Evolutionary conservation across 2,113 vertebrate genomes (phyloP).

Genomic region (Petromus typicus): DNA sequence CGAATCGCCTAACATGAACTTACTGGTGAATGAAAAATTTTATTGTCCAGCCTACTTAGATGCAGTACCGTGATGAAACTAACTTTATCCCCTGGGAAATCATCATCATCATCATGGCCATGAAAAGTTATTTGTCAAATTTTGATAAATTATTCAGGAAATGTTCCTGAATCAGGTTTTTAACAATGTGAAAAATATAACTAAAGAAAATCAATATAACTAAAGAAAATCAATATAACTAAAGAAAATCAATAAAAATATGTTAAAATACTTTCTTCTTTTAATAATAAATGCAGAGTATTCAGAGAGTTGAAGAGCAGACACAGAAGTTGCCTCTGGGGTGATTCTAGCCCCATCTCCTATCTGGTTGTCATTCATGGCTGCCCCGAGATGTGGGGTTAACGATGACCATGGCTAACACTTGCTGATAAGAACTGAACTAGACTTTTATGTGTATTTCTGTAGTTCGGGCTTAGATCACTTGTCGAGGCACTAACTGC

Average conservation of each 20-base stretch:
- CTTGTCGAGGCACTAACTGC: not conserved
- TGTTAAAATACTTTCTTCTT: slow-evolving; percentile 44
- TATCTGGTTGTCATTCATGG: not conserved
- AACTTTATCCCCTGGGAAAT: not conserved
- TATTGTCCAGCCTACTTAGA: not conserved
- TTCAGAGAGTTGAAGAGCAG: slow-evolving; percentile 13
- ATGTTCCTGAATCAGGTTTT: slow-evolving; percentile 22
- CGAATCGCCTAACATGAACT: not conserved
- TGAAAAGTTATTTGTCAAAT: slow-evolving; percentile 18
- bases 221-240: too few species aligned
- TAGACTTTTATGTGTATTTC: not conserved
- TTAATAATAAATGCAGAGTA: not conserved
- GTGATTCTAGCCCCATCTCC: not conserved
- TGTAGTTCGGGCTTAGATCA: not conserved
- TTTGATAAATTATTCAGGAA: slow-evolving; percentile 53
- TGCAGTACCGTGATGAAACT: not conserved
- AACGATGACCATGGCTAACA: not conserved
- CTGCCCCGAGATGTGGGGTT: not conserved
- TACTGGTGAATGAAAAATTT: slow-evolving; percentile 41
- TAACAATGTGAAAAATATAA: slow-evolving; percentile 40
- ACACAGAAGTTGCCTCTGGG: not conserved
- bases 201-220: slow-evolving; percentile 12
- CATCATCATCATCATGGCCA: not conserved
- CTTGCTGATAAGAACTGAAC: not conserved
- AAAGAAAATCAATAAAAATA: too few species aligned